Percentiles rank a stretch among this genome's conserved stretches.
Conservation (phyloP, 2,113 vertebrate species). For the Tetraodon nigroviridis region DNA sequence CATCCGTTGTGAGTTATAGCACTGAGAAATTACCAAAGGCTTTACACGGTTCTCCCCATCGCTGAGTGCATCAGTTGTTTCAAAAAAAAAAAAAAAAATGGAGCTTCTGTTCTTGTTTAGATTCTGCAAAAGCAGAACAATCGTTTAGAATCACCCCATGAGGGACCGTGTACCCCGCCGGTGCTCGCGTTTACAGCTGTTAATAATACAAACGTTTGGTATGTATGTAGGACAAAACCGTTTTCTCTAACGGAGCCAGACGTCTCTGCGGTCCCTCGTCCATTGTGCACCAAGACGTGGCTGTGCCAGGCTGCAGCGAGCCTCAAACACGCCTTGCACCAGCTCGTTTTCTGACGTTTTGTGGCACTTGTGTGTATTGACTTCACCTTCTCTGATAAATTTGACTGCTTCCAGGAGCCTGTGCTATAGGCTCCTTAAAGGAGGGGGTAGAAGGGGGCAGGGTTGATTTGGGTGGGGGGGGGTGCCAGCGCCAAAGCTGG, state of each 20-base stretch:
- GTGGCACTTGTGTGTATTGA: slow-evolving; percentile 53
- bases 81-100: no score
- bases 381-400: slow-evolving; percentile 65
- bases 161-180: slow-evolving; percentile 43
- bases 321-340: slow-evolving; percentile 24
- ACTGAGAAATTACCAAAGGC: slow-evolving; percentile 63
- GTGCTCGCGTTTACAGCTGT: slow-evolving; percentile 40
- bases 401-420: slow-evolving; percentile 67
- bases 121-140: slow-evolving; percentile 31
- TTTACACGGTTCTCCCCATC: slow-evolving; percentile 51
- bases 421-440: slow-evolving; percentile 62
- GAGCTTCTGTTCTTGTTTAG: slow-evolving; percentile 34
- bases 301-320: slow-evolving; percentile 15
- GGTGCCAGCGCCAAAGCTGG: slow-evolving; percentile 64
- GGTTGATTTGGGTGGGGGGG: no score
- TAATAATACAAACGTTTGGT: slow-evolving; percentile 28
- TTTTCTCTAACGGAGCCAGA: slow-evolving; percentile 26
- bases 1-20: slow-evolving; percentile 71
- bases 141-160: slow-evolving; percentile 17
- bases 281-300: slow-evolving; percentile 26
- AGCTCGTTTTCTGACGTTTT: slow-evolving; percentile 46
- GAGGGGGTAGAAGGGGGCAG: no score
- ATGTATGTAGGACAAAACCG: slow-evolving; percentile 17
- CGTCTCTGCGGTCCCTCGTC: slow-evolving; percentile 12
- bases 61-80: slow-evolving; percentile 50